A percentile compares a stretch with the other conserved stretches of the same genome.
These are phyloP conservation scores for Agonum fuliginosum DNA, from an alignment of 2,888 invertebrate species.

Conservation along the genomic window DNA sequence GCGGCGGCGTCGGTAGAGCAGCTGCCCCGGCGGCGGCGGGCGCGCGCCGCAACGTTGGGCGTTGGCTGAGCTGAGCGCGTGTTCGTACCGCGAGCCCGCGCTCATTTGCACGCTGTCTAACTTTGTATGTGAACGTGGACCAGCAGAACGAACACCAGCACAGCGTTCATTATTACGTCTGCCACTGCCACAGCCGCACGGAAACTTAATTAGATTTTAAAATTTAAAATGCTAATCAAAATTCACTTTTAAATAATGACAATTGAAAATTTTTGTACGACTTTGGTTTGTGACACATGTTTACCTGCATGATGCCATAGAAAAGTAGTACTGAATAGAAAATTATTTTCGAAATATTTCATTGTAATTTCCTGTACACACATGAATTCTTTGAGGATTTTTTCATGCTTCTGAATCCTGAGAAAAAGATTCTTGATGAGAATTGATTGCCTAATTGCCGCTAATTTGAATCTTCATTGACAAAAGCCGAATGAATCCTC, in stretches of 20 bases:
- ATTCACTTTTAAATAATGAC: constrained; percentile 15
- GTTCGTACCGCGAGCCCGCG: not conserved
- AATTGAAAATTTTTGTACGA: not conserved
- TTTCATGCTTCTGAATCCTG: too few species aligned
- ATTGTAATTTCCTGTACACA: too few species aligned
- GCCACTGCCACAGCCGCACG: not conserved
- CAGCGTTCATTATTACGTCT: constrained; percentile 17
- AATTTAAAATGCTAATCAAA: constrained; percentile 29
- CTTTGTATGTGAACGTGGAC: constrained; percentile 9
- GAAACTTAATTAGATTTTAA: constrained; percentile 12
- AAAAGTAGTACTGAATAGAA: too few species aligned
- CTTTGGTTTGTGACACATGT: too few species aligned
- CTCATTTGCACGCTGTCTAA: constrained; percentile 27
- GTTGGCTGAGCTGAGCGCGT: constrained; percentile 11
- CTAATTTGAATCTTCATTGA: too few species aligned
- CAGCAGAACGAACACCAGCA: not conserved
- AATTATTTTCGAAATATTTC: too few species aligned
- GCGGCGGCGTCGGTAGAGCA: constrained; percentile 1
- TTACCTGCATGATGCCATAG: too few species aligned
- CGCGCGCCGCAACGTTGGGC: not conserved
- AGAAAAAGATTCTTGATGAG: too few species aligned
- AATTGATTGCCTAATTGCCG: too few species aligned
- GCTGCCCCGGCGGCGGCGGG: not conserved
- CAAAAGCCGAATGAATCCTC: too few species aligned
- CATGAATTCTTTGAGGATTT: too few species aligned